Percentiles rank a stretch among this genome's conserved stretches.
Conservation (phyloP, 2,113 vertebrate genomes). For the Steatornis caripensis region DNA sequence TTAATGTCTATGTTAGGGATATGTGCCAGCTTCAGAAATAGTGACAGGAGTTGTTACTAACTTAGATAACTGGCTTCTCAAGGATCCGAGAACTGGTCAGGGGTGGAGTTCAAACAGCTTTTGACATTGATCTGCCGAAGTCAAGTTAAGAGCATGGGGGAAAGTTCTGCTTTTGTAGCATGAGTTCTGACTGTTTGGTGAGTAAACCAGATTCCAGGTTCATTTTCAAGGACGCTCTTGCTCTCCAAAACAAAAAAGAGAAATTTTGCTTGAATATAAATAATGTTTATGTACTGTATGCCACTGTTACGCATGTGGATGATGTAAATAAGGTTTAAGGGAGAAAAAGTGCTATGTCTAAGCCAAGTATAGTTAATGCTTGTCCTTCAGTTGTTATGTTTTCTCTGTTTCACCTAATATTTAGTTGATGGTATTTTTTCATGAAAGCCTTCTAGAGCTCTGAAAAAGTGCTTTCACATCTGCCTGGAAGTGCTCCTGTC, state of each 20-base stretch:
- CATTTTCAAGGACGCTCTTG: not conserved
- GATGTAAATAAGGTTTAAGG: not conserved
- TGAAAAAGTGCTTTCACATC: not conserved
- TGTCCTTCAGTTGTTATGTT: not conserved
- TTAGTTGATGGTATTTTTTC: not conserved
- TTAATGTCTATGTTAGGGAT: constrained; percentile 21
- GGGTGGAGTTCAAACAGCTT: not conserved
- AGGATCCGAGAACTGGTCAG: constrained; percentile 20
- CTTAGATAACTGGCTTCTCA: constrained; percentile 65
- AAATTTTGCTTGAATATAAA: not conserved
- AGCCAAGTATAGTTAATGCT: not conserved
- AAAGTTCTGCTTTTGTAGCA: not conserved
- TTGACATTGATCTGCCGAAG: not conserved
- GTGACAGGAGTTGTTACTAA: constrained; percentile 49
- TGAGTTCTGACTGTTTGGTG: not conserved
- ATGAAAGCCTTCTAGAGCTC: not conserved
- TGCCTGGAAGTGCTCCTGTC: not conserved
- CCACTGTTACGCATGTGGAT: not conserved
- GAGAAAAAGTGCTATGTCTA: not conserved
- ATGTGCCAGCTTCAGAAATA: constrained; percentile 10
- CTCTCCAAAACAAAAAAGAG: not conserved
- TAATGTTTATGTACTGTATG: not conserved
- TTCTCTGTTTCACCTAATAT: not conserved
- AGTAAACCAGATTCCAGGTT: not conserved
- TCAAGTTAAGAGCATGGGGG: not conserved